A percentile compares a stretch with the other conserved stretches of the same genome.
These are phyloP conservation scores for Trichogramma evanescens DNA, from an alignment of 2,888 invertebrate species.

Conservation along the genomic window DNA sequence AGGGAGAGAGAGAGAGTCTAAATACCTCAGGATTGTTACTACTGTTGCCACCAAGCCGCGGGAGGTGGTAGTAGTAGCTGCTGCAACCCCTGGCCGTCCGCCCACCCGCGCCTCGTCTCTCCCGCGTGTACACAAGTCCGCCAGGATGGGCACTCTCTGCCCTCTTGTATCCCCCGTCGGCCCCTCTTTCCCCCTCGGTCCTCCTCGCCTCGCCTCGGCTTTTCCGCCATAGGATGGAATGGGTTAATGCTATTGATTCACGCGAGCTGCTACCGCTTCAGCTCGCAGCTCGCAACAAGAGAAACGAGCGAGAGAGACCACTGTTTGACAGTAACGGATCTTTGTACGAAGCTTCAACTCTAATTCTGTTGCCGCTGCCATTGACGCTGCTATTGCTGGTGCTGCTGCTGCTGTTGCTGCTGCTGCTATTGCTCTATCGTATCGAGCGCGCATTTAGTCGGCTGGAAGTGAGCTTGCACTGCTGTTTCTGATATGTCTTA, in stretches of 20 bases:
- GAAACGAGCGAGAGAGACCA: constrained; percentile 25
- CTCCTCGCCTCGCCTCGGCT: constrained; percentile 28
- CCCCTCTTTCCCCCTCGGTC: constrained; percentile 25
- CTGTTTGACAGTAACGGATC: constrained; percentile 47
- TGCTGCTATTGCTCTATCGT: neutral
- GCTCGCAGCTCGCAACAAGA: constrained; percentile 25
- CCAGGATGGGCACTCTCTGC: constrained; percentile 20
- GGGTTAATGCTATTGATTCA: constrained; percentile 49
- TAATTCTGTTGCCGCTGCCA: neutral
- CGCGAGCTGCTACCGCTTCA: constrained; percentile 34
- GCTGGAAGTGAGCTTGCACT: neutral
- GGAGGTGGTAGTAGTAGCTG: constrained; percentile 8
- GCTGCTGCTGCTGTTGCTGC: neutral
- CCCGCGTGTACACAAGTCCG: constrained; percentile 4
- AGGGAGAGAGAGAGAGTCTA: constrained; percentile 31
- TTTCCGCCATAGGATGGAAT: constrained; percentile 45
- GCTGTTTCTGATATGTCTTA: neutral
- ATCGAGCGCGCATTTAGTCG: neutral
- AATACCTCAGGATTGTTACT: constrained; percentile 49
- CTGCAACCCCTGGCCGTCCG: constrained; percentile 13
- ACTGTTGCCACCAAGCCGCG: constrained; percentile 34
- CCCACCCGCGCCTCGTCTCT: constrained; percentile 25
- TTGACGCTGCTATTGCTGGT: neutral
- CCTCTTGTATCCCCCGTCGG: constrained; percentile 26
- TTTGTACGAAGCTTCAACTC: constrained; percentile 1